A percentile compares a stretch with the other conserved stretches of the same genome.
These are phyloP conservation scores for Liodrosophila aerea DNA, from an alignment of 2,888 invertebrate genomes.

Conservation along the genomic window DNA sequence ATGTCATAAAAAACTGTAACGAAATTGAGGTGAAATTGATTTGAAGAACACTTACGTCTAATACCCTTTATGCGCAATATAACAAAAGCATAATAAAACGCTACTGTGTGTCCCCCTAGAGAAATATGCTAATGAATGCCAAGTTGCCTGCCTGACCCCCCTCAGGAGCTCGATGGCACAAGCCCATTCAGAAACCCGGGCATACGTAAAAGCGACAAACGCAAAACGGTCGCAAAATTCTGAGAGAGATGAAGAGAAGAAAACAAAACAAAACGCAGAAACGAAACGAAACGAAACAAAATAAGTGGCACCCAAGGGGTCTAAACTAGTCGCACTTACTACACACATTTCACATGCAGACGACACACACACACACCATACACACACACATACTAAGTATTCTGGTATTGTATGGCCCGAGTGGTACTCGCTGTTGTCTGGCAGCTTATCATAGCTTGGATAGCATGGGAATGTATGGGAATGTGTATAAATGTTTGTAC, in stretches of 20 bases:
- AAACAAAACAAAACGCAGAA: constrained; percentile 55
- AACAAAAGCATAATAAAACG: constrained; percentile 69
- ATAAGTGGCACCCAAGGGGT: constrained; percentile 68
- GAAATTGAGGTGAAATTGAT: constrained; percentile 57
- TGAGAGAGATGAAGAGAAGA: constrained; percentile 48
- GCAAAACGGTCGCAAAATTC: constrained; percentile 52
- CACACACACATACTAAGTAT: constrained; percentile 2
- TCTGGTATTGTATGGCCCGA: too few species aligned
- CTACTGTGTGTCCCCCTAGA: constrained; percentile 58
- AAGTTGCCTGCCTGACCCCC: constrained; percentile 16
- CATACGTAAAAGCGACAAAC: constrained; percentile 47
- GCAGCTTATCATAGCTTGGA: constrained; percentile 34
- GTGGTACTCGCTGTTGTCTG: constrained; percentile 12
- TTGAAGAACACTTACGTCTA: constrained; percentile 51
- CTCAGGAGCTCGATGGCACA: neutral
- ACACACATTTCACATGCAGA: neutral
- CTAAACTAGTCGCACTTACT: constrained; percentile 42
- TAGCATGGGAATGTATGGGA: constrained; percentile 10
- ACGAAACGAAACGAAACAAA: constrained; percentile 64
- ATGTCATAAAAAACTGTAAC: constrained; percentile 10
- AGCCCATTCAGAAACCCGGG: neutral
- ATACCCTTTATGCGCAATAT: constrained; percentile 66
- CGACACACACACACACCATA: too few species aligned
- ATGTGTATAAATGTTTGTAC: constrained; percentile 1
- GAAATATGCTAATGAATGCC: constrained; percentile 75